Conservation (phyloP, 2,797 vertebrate genomes). For the Antennarius maculatus region DNA sequence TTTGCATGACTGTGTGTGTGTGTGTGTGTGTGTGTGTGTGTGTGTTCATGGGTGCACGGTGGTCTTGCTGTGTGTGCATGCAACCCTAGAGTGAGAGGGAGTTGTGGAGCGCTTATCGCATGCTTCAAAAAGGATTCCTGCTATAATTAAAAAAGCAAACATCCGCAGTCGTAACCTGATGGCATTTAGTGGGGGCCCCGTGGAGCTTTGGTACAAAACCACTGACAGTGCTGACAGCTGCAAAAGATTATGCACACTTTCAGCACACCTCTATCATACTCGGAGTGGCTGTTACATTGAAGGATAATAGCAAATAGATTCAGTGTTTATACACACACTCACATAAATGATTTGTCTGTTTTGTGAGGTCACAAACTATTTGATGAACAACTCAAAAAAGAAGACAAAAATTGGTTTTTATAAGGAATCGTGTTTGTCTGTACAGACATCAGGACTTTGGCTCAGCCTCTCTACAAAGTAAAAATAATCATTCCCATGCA, state of each 20-base stretch:
- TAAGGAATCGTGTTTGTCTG: slow-evolving; percentile 11
- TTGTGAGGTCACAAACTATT: slow-evolving; percentile 9
- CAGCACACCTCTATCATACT: slow-evolving; percentile 61
- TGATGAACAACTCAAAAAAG: slow-evolving; percentile 24
- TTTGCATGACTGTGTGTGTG: slow-evolving; percentile 33
- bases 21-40: slow-evolving; percentile 29
- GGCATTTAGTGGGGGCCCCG: slow-evolving; percentile 63
- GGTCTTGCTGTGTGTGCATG: slow-evolving; percentile 14
- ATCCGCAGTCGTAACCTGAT: slow-evolving; percentile 71
- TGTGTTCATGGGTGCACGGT: background rate
- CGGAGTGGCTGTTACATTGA: slow-evolving; percentile 53
- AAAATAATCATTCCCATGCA: slow-evolving; percentile 65
- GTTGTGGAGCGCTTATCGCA: slow-evolving; percentile 68
- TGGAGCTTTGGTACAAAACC: slow-evolving; percentile 57
- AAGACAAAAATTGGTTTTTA: slow-evolving; percentile 21
- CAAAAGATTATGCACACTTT: slow-evolving; percentile 69
- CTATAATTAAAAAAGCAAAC: slow-evolving; percentile 63
- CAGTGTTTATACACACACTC: slow-evolving; percentile 17
- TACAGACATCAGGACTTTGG: slow-evolving; percentile 30
- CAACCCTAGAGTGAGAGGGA: slow-evolving; percentile 42
- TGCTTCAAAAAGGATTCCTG: slow-evolving; percentile 70
- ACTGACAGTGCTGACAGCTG: slow-evolving; percentile 71
- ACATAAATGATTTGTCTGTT: slow-evolving; percentile 21
- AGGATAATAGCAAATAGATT: slow-evolving; percentile 52
- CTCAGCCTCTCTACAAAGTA: slow-evolving; percentile 45